Evolutionary conservation across 2,888 invertebrate genomes (phyloP), one percentile per base, ranked within the genome.

Genomic region (Lasioglossum villosulum): DNA sequence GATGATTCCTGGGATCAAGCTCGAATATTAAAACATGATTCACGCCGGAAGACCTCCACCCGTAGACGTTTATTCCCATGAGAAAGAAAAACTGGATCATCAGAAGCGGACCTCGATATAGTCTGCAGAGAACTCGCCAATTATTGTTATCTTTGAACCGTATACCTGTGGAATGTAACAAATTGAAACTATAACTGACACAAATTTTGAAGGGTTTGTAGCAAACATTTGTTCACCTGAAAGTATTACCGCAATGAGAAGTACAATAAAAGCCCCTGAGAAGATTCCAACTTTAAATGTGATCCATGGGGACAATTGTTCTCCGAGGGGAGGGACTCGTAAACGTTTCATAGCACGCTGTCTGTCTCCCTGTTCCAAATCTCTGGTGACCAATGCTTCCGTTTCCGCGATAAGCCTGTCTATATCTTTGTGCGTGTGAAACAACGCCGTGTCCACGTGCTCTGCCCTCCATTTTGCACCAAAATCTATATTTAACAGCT

Each of bases 1-100:
- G 96, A 95, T 99, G 99, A 95, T 99, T 98, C 80, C 99, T 96
- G 0, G 99, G 99, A 95, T 99, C 99, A 92, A 99, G 96, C 94
- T 99, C 99, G 95, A 99, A 99, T 90, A 99, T 99, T 3, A 99
- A 96, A 0, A 99, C 99, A 94, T 99, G 99, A 95, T 99, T 99
- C 23, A 99, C 99, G 6, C 99, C 99, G 0, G 99, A 99, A 0
- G 99, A 98, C 86, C 99, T 96, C 99, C 99, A 99, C 6, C 99
- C 99, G 95, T 99, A 99, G 0, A 99, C 98, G 94, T 99, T 99
- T 77, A 99, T 97, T 59, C 99, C 99, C 96, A 99, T 98, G 42
- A 99, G 96, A 95, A 99, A 99, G 92, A 99, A 97, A 94, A 99
- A 99, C 93, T 99, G 97, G 56, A 99, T 98, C 86, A 99, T 96